A percentile compares a stretch with the other conserved stretches of the same genome.
Evolutionary conservation across 2,797 vertebrate species (phyloP).

Genomic region (Lophius americanus): DNA sequence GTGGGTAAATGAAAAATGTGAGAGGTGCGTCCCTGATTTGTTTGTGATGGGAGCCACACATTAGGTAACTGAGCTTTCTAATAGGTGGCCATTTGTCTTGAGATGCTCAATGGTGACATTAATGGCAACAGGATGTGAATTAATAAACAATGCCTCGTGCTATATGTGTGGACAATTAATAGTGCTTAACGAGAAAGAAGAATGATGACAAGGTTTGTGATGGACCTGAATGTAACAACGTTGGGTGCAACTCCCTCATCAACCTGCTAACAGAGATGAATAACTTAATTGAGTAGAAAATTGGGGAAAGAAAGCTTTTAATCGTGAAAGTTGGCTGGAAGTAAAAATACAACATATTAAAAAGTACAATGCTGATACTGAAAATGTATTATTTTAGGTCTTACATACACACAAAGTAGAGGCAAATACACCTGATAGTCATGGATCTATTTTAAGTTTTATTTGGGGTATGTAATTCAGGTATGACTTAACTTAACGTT

Average conservation of each 20-base stretch:
- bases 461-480: no score
- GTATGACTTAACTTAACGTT: no score
- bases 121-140: slow-evolving; percentile 77
- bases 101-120: slow-evolving; percentile 64
- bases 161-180: slow-evolving; percentile 78
- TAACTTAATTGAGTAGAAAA: slow-evolving; percentile 42
- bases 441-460: no score
- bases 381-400: no score
- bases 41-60: slow-evolving; percentile 45
- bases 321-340: slow-evolving; percentile 38
- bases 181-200: slow-evolving; percentile 69
- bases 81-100: slow-evolving; percentile 71
- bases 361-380: no score
- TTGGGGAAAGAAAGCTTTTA: slow-evolving; percentile 45
- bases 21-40: slow-evolving; percentile 28
- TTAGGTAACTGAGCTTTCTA: slow-evolving; percentile 62
- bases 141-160: slow-evolving; percentile 74
- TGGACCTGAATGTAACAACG: slow-evolving; percentile 50
- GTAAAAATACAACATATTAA: background rate
- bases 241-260: slow-evolving; percentile 30
- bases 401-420: no score
- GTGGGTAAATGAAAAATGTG: slow-evolving; percentile 25
- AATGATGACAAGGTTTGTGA: slow-evolving; percentile 57
- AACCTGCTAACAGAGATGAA: slow-evolving; percentile 22
- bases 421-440: no score